Conservation (phyloP, 2,888 invertebrate genomes). For the Drosophila lutescens region DNA sequence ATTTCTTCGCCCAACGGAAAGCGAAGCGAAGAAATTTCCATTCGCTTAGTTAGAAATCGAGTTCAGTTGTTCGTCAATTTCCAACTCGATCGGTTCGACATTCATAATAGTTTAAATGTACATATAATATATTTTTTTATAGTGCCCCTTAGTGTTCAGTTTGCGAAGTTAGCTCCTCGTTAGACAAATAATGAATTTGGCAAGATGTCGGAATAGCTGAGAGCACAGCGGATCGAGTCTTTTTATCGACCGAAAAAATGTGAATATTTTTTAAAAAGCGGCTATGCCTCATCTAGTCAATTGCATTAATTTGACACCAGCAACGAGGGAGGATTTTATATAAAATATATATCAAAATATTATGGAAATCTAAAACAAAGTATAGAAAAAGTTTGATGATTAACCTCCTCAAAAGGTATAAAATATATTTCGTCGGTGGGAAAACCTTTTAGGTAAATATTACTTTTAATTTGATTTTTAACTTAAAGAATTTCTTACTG, state of each 20-base stretch:
- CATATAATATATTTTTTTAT: slow-evolving; percentile 24
- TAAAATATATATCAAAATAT: too few species aligned
- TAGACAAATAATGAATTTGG: slow-evolving; percentile 81
- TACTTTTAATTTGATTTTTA: too few species aligned
- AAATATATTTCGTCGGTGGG: too few species aligned
- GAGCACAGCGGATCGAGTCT: slow-evolving; percentile 57
- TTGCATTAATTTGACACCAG: slow-evolving; percentile 76
- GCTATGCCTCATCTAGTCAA: slow-evolving; percentile 84
- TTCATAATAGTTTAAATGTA: background rate
- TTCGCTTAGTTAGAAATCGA: slow-evolving; percentile 37
- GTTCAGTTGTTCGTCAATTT: slow-evolving; percentile 68
- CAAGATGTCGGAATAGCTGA: slow-evolving; percentile 85
- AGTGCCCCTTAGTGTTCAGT: slow-evolving; percentile 17
- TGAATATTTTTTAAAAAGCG: slow-evolving; percentile 55
- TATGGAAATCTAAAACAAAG: too few species aligned
- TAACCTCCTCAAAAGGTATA: too few species aligned
- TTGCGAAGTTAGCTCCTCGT: background rate
- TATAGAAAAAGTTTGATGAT: too few species aligned
- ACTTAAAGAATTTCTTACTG: background rate
- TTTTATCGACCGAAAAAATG: slow-evolving; percentile 57
- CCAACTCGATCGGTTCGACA: slow-evolving; percentile 68
- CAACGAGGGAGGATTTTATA: slow-evolving; percentile 34
- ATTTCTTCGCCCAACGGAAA: background rate
- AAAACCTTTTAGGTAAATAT: too few species aligned
- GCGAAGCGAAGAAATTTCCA: slow-evolving; percentile 30